Conservation (phyloP, 1,140 invertebrate genomes). For the Micrasema minimum region DNA sequence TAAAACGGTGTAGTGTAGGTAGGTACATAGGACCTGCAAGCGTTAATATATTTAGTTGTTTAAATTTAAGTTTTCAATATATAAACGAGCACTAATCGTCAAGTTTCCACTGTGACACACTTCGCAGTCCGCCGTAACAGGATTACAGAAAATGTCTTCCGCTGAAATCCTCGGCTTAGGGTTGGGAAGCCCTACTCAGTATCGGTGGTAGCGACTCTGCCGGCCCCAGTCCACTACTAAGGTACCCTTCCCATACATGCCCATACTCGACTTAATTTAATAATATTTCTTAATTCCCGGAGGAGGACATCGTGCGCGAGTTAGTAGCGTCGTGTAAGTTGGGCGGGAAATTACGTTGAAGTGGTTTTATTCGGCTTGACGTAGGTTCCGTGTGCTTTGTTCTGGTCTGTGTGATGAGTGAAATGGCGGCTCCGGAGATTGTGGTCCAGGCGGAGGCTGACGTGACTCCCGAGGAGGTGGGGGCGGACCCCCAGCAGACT, state of each 20-base stretch:
- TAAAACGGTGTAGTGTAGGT: no score
- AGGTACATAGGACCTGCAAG: no score
- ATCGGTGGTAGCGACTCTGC: not conserved
- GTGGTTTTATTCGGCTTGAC: conserved; percentile 39
- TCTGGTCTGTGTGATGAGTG: conserved; percentile 57
- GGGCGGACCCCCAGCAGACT: conserved; percentile 51
- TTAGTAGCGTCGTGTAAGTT: conserved; percentile 57
- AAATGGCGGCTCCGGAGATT: conserved; percentile 56
- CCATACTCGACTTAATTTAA: conserved; percentile 65
- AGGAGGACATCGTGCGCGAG: conserved; percentile 35
- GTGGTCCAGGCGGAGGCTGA: conserved; percentile 57
- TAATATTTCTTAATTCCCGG: conserved; percentile 58
- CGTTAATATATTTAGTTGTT: no score
- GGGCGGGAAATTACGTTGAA: conserved; percentile 54
- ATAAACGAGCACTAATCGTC: no score
- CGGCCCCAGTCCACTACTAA: conserved; percentile 7
- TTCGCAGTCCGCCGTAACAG: conserved; percentile 43
- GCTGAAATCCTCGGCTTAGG: conserved; percentile 48
- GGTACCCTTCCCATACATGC: conserved; percentile 34
- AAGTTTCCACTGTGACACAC: conserved; percentile 29
- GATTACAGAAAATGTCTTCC: conserved; percentile 50
- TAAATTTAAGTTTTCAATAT: no score
- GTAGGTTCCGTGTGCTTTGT: conserved; percentile 53
- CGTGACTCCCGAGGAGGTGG: conserved; percentile 52
- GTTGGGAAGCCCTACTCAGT: conserved; percentile 41